Percentiles rank a stretch among this genome's conserved stretches.
Conservation (phyloP, 92 coral and sea anemone species). For the Ricordea florida region DNA sequence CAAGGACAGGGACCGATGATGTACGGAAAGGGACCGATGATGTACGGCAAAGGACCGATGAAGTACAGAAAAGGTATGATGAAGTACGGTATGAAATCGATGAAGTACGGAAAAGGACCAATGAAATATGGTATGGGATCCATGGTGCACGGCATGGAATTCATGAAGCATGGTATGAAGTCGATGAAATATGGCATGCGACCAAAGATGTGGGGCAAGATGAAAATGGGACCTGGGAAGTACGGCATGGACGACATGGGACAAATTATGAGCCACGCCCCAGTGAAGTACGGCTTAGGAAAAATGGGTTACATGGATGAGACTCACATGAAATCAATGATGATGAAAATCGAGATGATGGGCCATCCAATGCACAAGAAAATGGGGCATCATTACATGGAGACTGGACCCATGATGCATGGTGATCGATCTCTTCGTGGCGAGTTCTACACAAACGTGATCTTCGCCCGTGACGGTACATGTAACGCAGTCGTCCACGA, state of each 20-base stretch:
- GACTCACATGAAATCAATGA: neutral
- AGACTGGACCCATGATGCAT: conserved; percentile 6
- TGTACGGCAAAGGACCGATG: neutral
- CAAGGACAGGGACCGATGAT: neutral
- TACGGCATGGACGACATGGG: no score
- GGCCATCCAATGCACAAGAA: neutral
- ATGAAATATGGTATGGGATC: neutral
- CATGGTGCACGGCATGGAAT: no score
- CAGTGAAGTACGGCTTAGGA: no score
- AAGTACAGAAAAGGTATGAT: neutral
- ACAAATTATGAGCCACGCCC: no score
- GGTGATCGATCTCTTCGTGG: neutral
- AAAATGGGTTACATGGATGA: no score
- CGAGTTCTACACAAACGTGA: conserved; percentile 48
- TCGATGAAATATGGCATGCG: neutral
- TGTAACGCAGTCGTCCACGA: conserved; percentile 49
- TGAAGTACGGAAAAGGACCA: neutral
- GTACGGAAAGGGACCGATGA: neutral
- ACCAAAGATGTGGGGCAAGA: no score
- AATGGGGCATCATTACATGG: neutral
- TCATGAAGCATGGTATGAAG: no score
- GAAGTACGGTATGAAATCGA: neutral
- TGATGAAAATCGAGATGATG: conserved; percentile 2
- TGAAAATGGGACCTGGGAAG: no score
- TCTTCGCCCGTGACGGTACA: conserved; percentile 31